Base-by-base conservation (phyloP, 2,888 invertebrate genomes). In the Xestoiulus laeticollis region DNA sequence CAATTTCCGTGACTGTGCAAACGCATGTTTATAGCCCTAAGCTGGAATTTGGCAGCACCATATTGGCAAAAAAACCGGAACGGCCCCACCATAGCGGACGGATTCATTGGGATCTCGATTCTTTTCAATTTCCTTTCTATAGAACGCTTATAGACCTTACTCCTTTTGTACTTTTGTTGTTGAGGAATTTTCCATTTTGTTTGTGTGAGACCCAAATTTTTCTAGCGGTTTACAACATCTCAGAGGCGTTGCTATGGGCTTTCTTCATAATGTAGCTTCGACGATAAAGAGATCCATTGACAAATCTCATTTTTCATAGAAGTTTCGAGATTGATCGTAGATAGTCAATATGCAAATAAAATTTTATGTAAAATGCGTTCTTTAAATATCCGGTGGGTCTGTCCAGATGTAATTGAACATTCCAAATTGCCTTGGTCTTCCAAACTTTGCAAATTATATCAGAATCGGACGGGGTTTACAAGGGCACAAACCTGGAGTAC, bases 121-220 rank as follows among this genome's bases (percentile, higher is more conserved):
- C 68, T 68, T 68, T 68, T 68, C 68, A 68, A 68, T 68, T 68
- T 68, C 68, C 68, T 68, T 68, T 68, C 68, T 26, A 68, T 68
- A 26, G 68, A 68, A 22, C 22, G 68, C 68, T 68, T 68, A 68
- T n/a, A 68, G 22, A n/a, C 68, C 68, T 19, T 26, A 14, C 16
- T 68, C 68, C 68, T 6, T 68, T 68, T 22, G 22, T 26, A 12
- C 26, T 68, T 26, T 68, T 68, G 68, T 68, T 68, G 26, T 26
- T 22, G 68, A 22, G 68, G 22, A 68, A 68, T 68, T 68, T 68
- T n/a, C n/a, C 22, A 68, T 68, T 68, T 68, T 68, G 68, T 68
- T 1, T 22, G 6, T 26, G 68, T 26, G 4, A 68, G 26, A 26
- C 68, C 26, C 68, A 19, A 1, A n/a, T 68, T 68, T 68, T 68